Evolutionary conservation across 2,113 vertebrate genomes (phyloP).

Genomic region (Dermatemys mawii): DNA sequence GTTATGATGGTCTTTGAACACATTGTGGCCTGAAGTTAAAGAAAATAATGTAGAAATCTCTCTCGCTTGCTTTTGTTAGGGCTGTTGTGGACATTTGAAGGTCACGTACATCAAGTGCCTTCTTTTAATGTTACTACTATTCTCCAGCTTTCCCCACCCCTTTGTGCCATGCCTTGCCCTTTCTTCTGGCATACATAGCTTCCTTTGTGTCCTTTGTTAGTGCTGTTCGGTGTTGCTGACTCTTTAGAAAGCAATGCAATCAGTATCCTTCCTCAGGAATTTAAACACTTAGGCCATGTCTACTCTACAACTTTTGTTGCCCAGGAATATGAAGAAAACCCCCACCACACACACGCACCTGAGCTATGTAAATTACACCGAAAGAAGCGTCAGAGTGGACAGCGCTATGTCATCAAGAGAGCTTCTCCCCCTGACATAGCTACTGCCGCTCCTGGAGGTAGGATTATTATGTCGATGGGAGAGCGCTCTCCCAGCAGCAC

Average conservation of each 20-base stretch:
- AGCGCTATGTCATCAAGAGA: too few relatives aligned
- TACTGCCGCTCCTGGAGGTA: too few relatives aligned
- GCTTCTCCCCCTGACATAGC: too few relatives aligned
- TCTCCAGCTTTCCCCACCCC: background rate
- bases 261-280: background rate
- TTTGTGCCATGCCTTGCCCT: background rate
- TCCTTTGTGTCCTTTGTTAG: background rate
- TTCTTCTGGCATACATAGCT: background rate
- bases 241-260: background rate
- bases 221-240: accelerated
- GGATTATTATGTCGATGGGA: too few relatives aligned
- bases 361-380: too few relatives aligned
- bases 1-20: background rate
- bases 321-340: too few relatives aligned
- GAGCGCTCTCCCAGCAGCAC: too few relatives aligned
- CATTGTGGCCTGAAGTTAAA: background rate
- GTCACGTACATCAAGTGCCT: background rate
- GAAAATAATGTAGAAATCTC: background rate
- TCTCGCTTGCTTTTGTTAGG: background rate
- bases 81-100: background rate
- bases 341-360: too few relatives aligned
- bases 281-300: background rate
- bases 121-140: accelerated
- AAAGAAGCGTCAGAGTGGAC: too few relatives aligned
- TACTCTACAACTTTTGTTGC: too few relatives aligned